A percentile compares a stretch with the other conserved stretches of the same genome.
These are phyloP conservation scores for Xestoiulus laeticollis DNA, from an alignment of 2,888 invertebrate species.

Conservation along the genomic window DNA sequence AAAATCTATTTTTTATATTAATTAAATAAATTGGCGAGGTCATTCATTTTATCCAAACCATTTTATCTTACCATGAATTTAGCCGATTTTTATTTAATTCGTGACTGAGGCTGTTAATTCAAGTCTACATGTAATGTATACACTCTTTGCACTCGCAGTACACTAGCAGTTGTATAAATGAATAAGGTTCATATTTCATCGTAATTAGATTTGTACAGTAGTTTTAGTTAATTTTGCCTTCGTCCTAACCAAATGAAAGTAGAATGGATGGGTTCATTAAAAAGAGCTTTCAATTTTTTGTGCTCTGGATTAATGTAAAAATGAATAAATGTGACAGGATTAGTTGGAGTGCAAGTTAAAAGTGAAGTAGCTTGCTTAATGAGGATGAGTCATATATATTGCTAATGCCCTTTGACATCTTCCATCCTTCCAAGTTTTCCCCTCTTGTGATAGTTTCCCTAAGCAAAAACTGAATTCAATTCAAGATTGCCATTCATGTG, in stretches of 20 bases:
- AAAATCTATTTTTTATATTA: no score
- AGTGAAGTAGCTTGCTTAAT: neutral
- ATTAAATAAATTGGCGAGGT: no score
- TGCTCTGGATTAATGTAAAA: neutral
- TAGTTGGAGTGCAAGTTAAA: neutral
- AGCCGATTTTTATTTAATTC: no score
- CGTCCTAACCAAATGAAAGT: neutral
- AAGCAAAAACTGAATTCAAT: neutral
- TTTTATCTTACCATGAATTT: no score
- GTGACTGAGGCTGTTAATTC: no score
- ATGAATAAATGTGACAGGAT: neutral
- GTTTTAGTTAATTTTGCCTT: neutral
- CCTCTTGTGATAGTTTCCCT: neutral
- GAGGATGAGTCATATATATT: conserved; percentile 8
- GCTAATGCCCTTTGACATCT: neutral
- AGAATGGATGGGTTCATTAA: neutral
- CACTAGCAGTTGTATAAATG: neutral
- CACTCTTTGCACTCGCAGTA: no score
- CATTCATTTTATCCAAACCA: no score
- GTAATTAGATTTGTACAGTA: neutral
- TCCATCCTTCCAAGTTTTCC: neutral
- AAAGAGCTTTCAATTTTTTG: neutral
- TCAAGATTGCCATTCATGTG: neutral
- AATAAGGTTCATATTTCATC: neutral
- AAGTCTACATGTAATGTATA: no score